A percentile compares a stretch with the other conserved stretches of the same genome.
phyloP scores from a whole-genome alignment of 2,888 invertebrate genomes.

The Hylaea fasciaria region DNA sequence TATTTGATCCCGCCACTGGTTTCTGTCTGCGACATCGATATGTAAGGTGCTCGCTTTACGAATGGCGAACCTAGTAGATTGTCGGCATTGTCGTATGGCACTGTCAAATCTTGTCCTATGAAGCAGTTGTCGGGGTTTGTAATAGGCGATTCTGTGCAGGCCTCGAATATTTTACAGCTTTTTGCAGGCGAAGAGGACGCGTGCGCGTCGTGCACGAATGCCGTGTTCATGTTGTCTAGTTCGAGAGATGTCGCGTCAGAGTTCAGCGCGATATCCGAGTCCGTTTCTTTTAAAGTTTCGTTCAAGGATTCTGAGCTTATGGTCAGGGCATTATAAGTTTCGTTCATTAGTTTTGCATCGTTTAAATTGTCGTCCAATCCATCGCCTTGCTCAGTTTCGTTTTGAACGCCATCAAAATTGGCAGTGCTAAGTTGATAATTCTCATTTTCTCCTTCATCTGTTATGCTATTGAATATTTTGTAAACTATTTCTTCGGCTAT shows the following conservation, averaged over 20 bases:
- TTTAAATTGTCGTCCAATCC: not conserved
- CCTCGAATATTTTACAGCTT: constrained; percentile 52
- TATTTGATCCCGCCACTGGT: constrained; percentile 75
- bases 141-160: constrained; percentile 65
- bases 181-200: constrained; percentile 61
- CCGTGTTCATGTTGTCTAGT: constrained; percentile 61
- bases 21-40: constrained; percentile 74
- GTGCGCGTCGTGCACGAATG: constrained; percentile 61
- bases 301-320: constrained; percentile 3
- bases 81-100: constrained; percentile 60
- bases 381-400: constrained; percentile 12
- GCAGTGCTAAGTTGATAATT: not conserved
- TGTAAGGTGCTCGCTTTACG: constrained; percentile 60
- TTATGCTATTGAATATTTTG: constrained; percentile 42
- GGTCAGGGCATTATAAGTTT: constrained; percentile 4
- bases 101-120: constrained; percentile 47
- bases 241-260: constrained; percentile 6
- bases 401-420: constrained; percentile 2
- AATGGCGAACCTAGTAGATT: constrained; percentile 67
- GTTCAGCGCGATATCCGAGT: not conserved
- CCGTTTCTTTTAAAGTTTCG: constrained; percentile 27
- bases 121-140: constrained; percentile 39
- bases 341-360: not conserved
- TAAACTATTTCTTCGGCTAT: constrained; percentile 35
- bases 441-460: constrained; percentile 2